Conservation (phyloP, 2,888 invertebrate genomes). For the Eudasyphora cyanicolor region DNA sequence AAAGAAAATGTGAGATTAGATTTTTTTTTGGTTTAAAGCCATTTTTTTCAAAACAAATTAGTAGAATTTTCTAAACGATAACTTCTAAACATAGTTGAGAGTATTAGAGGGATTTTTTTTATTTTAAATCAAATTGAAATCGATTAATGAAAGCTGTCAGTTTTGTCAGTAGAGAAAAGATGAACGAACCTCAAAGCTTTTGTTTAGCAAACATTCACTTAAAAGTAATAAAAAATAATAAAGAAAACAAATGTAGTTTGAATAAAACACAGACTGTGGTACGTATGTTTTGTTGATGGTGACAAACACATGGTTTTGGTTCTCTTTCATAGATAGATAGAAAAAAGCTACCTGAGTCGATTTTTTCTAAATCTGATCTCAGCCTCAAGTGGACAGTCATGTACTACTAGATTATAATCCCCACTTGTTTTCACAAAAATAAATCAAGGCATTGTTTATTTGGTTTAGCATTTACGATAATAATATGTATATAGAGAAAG, state of each 20-base stretch:
- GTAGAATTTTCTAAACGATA: neutral
- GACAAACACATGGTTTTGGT: slow-evolving; percentile 8
- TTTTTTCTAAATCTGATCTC: slow-evolving; percentile 79
- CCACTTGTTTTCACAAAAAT: slow-evolving; percentile 71
- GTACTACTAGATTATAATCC: slow-evolving; percentile 78
- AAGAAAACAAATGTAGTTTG: neutral
- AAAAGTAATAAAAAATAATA: neutral
- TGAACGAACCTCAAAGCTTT: slow-evolving; percentile 33
- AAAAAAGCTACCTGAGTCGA: slow-evolving; percentile 78
- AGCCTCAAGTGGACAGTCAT: slow-evolving; percentile 80
- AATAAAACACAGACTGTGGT: slow-evolving; percentile 14
- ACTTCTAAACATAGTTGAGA: neutral
- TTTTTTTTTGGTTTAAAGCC: slow-evolving; percentile 48
- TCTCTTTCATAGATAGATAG: slow-evolving; percentile 9
- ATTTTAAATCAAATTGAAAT: neutral
- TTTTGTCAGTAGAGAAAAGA: slow-evolving; percentile 4
- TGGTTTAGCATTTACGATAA: neutral
- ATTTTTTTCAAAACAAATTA: slow-evolving; percentile 20
- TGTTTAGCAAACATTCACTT: slow-evolving; percentile 2
- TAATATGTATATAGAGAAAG: slow-evolving; percentile 46
- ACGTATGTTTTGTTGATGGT: slow-evolving; percentile 6
- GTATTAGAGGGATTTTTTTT: neutral
- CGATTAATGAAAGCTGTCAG: slow-evolving; percentile 41
- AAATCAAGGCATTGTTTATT: slow-evolving; percentile 34
- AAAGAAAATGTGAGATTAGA: slow-evolving; percentile 63